Evolutionary conservation across 2,113 vertebrate genomes (phyloP), one percentile per base, ranked within the genome.

Genomic region (Hippopotamus amphibius): DNA sequence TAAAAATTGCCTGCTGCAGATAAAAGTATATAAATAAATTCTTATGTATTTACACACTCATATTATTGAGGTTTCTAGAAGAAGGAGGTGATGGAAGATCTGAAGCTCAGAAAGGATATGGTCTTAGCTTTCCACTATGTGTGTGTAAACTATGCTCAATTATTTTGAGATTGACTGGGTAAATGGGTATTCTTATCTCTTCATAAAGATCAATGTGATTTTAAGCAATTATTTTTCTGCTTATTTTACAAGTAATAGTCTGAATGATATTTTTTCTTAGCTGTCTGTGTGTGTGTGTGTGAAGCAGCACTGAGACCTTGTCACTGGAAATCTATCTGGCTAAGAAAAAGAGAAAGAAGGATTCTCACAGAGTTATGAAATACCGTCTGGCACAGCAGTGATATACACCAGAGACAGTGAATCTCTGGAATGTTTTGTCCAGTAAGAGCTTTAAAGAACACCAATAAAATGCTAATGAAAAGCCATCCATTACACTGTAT

Each of bases 381-480:
- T 3, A 48, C 4, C 7, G 1, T 17, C 15, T 95, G n/a, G 9
- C 65, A 59, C 30, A 84, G 4, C 37, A 82, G 5, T 72, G 30
- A 50, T 72, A 55, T 15, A 65, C 13, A 21, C 26, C 7, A 63
- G 21, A 80, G 9, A 84, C 4, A 69, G 0, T 41, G 65, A 86
- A 28, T 4, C n/a, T 91, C 11, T 69, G 19, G 12, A 55, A 46
- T 65, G 2, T 48, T 87, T 89, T 92, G 63, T 68, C 16, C 43
- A 57, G 15, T 77, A 66, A 86, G 43, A 57, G 17, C 83, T 95
- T 95, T 87, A 97, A 96, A 95, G 43, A 83, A 17, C 48, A 65
- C 33, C 33, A 82, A 53, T 96, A 96, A 95, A 94, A 88, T 87
- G 43, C 30, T 79, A 92, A 74, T 53, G 68, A 93, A 86, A 66